Base-by-base conservation (phyloP, 2,797 vertebrate genomes). In the Rhabdomys pumilio region DNA sequence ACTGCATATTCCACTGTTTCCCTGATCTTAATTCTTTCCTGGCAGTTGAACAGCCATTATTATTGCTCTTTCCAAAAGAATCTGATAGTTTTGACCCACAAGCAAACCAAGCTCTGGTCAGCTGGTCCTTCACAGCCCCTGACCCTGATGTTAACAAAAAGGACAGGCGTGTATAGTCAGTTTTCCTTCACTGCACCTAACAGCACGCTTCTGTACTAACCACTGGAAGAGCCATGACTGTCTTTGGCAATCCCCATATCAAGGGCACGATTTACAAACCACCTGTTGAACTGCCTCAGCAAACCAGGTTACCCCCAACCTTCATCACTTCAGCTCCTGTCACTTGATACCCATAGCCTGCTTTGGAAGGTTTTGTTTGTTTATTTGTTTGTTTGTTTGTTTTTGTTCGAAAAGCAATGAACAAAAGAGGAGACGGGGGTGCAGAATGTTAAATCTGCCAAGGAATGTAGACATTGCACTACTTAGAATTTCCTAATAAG, bases 401-500 rank as follows among this genome's bases (percentile, higher is more conserved):
- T 53, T 83, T 83, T 84, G 20, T 14, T 50, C n/a, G 61, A 86
- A 72, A 98, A 98, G 97, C 31, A 91, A 57, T 34, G 77, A 69
- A 69, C 2, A 97, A 98, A 98, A 94, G 96, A 97, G 97, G 97
- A 91, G 90, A 96, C 97, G 87, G 98, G 96, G 93, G 93, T 97
- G 44, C 44, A 98, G 97, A 98, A 97, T 91, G 55, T 63, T 98
- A 98, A 98, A 97, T 97, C 96, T 98, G 98, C 97, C 98, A 98
- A 96, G 92, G 96, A 98, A 98, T 97, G 96, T 98, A 98, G 98
- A 98, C 97, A 97, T 59, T 95, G 97, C 96, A 97, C 59, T 94
- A 97, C 98, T 98, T 97, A 98, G 97, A 98, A 98, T 97, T 98
- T 98, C 98, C 98, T 98, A 98, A 98, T 98, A 98, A 98, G 98